Evolutionary conservation across 2,797 vertebrate species (phyloP).

Genomic region (Thunnus albacares): DNA sequence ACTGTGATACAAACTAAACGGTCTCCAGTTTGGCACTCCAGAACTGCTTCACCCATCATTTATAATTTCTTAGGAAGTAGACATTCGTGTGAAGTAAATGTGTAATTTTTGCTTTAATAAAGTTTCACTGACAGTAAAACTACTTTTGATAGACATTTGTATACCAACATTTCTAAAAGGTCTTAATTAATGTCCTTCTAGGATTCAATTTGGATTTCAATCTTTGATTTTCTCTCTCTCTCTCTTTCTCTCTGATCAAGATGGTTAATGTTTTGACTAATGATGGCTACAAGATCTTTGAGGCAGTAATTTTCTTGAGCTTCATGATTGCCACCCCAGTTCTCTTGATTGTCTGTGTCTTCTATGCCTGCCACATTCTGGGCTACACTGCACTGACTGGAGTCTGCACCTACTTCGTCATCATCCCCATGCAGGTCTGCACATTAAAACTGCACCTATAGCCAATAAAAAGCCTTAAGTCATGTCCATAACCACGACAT

Average conservation of each 20-base stretch:
- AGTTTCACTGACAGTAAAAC: too few species aligned
- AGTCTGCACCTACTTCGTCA: constrained; percentile 79
- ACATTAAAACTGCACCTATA: background rate
- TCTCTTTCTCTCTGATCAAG: constrained; percentile 70
- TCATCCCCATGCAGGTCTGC: constrained; percentile 87
- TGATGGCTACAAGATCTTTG: constrained; percentile 88
- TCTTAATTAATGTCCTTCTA: background rate
- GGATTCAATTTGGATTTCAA: too few species aligned
- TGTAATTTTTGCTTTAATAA: too few species aligned
- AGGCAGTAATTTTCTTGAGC: constrained; percentile 83
- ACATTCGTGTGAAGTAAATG: background rate
- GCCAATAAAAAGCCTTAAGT: too few species aligned
- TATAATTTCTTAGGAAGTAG: too few species aligned
- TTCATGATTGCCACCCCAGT: constrained; percentile 79
- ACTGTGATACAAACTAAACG: background rate
- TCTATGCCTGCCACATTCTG: constrained; percentile 83
- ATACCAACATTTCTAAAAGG: background rate
- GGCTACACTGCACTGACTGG: constrained; percentile 87
- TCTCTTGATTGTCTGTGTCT: constrained; percentile 76
- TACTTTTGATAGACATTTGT: background rate
- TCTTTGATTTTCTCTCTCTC: constrained; percentile 9
- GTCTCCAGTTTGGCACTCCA: too few species aligned
- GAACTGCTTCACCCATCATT: too few species aligned
- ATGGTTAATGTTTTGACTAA: constrained; percentile 87
- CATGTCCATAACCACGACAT: too few species aligned